These are phyloP conservation scores for Ophiodon elongatus DNA, from an alignment of 2,113 vertebrate species.

Conservation along the genomic window DNA sequence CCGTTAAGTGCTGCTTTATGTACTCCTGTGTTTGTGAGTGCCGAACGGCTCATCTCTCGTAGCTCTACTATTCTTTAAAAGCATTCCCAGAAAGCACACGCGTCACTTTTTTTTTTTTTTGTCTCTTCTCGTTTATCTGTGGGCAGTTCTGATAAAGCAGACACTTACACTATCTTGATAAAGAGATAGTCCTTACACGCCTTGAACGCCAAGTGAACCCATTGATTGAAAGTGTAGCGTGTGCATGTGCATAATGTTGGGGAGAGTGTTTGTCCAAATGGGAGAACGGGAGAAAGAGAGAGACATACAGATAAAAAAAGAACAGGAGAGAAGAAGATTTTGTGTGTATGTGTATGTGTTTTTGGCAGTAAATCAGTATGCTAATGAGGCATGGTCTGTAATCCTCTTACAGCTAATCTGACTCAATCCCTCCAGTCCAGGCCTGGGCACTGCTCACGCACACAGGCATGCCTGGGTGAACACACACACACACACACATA, in stretches of 20 bases:
- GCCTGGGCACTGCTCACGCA: constrained; percentile 69
- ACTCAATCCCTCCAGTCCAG: constrained; percentile 75
- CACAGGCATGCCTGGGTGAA: constrained; percentile 65
- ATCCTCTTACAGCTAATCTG: constrained; percentile 83
- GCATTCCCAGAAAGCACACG: neutral
- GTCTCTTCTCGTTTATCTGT: constrained; percentile 7
- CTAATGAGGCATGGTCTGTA: constrained; percentile 84
- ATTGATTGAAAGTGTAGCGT: constrained; percentile 13
- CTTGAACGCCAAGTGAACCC: constrained; percentile 47
- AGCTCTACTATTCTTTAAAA: neutral
- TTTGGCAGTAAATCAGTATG: constrained; percentile 82
- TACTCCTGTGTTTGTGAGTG: neutral
- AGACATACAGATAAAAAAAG: constrained; percentile 46
- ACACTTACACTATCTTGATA: neutral
- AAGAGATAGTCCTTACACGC: neutral
- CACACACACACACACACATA: constrained; percentile 32
- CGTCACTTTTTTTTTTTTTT: constrained; percentile 10
- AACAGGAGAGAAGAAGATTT: constrained; percentile 50
- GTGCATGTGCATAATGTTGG: constrained; percentile 27
- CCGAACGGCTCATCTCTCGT: neutral
- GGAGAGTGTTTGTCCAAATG: constrained; percentile 41
- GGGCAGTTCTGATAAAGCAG: neutral
- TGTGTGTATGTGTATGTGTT: constrained; percentile 73
- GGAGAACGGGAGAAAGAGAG: neutral
- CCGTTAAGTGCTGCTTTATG: neutral